Evolutionary conservation across 2,888 invertebrate species (phyloP).

Genomic region (Neoitamus cyanurus): DNA sequence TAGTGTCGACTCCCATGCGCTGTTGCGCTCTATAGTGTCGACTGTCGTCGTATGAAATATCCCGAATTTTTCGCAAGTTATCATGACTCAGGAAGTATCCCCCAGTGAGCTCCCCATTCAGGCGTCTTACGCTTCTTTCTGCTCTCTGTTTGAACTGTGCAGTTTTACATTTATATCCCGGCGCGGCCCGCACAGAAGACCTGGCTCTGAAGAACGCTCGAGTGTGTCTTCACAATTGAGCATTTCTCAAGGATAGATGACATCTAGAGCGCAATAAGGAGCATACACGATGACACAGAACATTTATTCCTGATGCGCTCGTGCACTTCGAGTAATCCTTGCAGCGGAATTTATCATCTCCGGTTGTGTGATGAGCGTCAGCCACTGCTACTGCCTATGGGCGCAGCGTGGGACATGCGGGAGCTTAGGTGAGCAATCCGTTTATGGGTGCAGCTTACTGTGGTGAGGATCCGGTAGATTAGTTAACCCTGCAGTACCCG

Average conservation of each 20-base stretch:
- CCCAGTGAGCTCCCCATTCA: neutral
- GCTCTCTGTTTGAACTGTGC: neutral
- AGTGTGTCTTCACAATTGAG: constrained; percentile 12
- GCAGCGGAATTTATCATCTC: neutral
- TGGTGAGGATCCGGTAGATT: neutral
- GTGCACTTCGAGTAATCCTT: neutral
- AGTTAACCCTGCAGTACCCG: neutral
- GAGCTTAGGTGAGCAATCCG: neutral
- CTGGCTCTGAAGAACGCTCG: neutral
- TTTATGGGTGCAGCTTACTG: neutral
- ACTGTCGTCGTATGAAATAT: neutral
- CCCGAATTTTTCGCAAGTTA: neutral
- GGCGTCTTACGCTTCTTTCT: neutral
- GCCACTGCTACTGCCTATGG: neutral
- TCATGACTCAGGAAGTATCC: neutral
- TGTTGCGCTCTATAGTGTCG: neutral
- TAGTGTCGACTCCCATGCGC: neutral
- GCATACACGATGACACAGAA: neutral
- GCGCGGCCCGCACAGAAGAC: neutral
- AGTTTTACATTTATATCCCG: neutral
- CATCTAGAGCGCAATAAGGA: constrained; percentile 19
- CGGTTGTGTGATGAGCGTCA: neutral
- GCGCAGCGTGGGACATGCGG: neutral
- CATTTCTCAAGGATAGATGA: constrained; percentile 8
- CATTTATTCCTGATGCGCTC: neutral